Evolutionary conservation across 2,888 invertebrate genomes (phyloP).

Genomic region (Spicauda simplicius): DNA sequence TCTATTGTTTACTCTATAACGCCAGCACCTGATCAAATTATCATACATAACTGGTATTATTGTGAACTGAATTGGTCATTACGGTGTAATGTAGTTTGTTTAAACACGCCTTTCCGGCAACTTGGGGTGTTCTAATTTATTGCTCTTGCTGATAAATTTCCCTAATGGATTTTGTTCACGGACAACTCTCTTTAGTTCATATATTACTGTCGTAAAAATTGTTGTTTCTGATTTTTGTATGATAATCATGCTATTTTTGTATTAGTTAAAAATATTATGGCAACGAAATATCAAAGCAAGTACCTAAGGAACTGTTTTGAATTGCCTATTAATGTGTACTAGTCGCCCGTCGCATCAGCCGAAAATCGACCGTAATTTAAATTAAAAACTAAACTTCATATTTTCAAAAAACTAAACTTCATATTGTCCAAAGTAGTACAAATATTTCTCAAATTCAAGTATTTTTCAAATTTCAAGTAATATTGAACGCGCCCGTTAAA

Average conservation of each 20-base stretch:
- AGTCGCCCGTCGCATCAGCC: too few species aligned
- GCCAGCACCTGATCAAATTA: constrained; percentile 54
- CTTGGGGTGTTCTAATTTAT: constrained; percentile 66
- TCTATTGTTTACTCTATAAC: constrained; percentile 42
- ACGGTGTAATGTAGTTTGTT: constrained; percentile 76
- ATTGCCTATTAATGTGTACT: too few species aligned
- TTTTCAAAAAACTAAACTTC: too few species aligned
- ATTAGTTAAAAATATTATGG: not conserved
- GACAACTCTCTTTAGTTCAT: constrained; percentile 3
- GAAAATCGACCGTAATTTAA: too few species aligned
- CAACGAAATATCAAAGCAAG: not conserved
- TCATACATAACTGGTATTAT: constrained; percentile 48
- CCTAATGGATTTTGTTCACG: constrained; percentile 49
- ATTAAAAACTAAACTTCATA: too few species aligned
- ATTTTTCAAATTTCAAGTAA: too few species aligned
- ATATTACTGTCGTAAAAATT: not conserved
- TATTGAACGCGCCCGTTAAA: too few species aligned
- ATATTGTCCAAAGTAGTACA: too few species aligned
- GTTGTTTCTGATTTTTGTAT: not conserved
- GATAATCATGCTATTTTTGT: not conserved
- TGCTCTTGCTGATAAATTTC: constrained; percentile 72
- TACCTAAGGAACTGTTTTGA: too few species aligned
- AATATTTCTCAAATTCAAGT: too few species aligned
- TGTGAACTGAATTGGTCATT: constrained; percentile 70
- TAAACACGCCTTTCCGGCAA: constrained; percentile 71